Percentiles rank a stretch among this genome's conserved stretches.
Conservation (phyloP, 2,113 vertebrate species). For the Plotosus lineatus region DNA sequence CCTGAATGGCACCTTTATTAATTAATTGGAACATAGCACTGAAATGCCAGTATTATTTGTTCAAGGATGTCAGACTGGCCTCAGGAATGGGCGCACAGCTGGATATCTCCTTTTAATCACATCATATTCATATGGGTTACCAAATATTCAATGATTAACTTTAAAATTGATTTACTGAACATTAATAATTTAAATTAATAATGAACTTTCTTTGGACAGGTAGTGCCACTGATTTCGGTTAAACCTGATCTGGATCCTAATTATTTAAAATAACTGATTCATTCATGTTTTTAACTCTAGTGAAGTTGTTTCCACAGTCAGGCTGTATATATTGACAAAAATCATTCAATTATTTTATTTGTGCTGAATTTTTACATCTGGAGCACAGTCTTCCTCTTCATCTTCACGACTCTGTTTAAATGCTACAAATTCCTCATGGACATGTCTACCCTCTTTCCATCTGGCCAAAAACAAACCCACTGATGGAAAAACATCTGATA, state of each 20-base stretch:
- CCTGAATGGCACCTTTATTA: not conserved
- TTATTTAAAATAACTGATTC: not conserved
- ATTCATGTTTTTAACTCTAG: not conserved
- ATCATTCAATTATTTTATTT: too few species aligned
- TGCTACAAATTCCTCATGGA: slow-evolving; percentile 34
- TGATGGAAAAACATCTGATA: not conserved
- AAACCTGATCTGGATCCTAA: too few species aligned
- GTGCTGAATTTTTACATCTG: not conserved
- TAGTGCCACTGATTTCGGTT: too few species aligned
- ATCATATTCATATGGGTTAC: too few species aligned
- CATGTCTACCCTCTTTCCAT: slow-evolving; percentile 2
- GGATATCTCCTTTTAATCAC: not conserved
- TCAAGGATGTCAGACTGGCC: not conserved
- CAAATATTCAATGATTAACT: too few species aligned
- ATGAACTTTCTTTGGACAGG: too few species aligned
- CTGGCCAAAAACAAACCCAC: not conserved
- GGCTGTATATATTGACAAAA: too few species aligned
- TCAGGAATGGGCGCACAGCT: not conserved
- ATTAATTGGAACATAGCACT: slow-evolving; percentile 26
- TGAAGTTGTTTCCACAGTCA: too few species aligned
- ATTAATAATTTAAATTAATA: too few species aligned
- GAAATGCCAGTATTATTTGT: slow-evolving; percentile 35
- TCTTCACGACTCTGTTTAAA: not conserved
- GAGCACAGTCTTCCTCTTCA: not conserved
- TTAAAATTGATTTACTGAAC: too few species aligned